Evolutionary conservation across 2,797 vertebrate genomes (phyloP), one percentile per base, ranked within the genome.

Genomic region (Gephyroberyx darwinii): DNA sequence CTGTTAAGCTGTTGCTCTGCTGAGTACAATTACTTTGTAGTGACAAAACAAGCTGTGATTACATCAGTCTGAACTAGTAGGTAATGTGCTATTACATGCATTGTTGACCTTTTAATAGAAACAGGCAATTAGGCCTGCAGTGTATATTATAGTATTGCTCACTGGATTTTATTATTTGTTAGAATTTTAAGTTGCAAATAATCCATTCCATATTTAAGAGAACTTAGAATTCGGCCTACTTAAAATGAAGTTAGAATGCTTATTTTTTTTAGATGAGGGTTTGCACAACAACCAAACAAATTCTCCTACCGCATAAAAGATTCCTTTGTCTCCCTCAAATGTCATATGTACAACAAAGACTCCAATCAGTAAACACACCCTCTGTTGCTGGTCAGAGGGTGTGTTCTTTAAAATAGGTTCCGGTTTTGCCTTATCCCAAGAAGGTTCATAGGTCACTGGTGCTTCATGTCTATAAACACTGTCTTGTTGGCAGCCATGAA

Each of bases 361-460:
- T 62, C 17, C 74, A 84, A 92, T 92, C 86, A 93, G 75, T 50
- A 65, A 68, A 87, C 72, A 88, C 83, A 74, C 71, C 52, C 81
- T 83, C 55, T 66, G 81, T 80, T 81, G 39, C 74, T 71, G 78
- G 74, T 73, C 10, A 62, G 80, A 82, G 84, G 80, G 73, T 83
- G 85, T 83, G 84, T 60, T 87, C 84, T 87, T 80, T 77, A 74
- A 88, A 88, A 78, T 57, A 83, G 80, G 70, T 73, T 82, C 65
- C 59, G 33, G 19, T 76, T 84, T 86, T 82, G 67, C 69, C 75
- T 75, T 80, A 57, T 79, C 83, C 84, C 86, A 90, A 91, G 83
- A 6, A 74, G 91, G 93, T 93, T 93, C 93, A 94, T 86, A 95
- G 93, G 93, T 94, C 93, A 92, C 71, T 66, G 31, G 55, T 50